Evolutionary conservation across 2,888 invertebrate genomes (phyloP).

Genomic region (Leptinotarsa haldemani): DNA sequence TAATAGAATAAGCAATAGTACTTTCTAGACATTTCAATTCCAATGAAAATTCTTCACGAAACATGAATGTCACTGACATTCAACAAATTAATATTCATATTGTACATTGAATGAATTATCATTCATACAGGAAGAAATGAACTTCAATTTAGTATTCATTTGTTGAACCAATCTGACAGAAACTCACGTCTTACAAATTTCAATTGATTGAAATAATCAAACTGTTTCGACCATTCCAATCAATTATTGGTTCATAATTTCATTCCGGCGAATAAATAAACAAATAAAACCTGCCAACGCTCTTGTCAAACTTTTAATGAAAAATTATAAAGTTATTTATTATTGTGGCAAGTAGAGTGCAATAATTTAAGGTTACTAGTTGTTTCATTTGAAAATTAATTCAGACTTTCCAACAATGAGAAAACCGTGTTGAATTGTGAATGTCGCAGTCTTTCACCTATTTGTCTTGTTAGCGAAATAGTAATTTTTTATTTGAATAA

Average conservation of each 20-base stretch:
- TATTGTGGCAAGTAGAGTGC: background rate
- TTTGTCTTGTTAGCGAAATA: too few relatives aligned
- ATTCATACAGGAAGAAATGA: background rate
- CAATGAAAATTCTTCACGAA: too few relatives aligned
- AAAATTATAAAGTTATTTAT: background rate
- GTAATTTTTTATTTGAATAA: too few relatives aligned
- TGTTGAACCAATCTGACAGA: background rate
- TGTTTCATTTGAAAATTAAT: background rate
- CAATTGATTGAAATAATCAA: conserved; percentile 5
- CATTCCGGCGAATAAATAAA: background rate
- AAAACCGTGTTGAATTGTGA: background rate
- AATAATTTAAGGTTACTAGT: background rate
- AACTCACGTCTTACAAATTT: conserved; percentile 1
- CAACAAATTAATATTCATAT: background rate
- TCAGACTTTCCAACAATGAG: background rate
- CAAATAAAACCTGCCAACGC: background rate
- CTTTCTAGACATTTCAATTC: too few relatives aligned
- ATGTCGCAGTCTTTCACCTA: too few relatives aligned
- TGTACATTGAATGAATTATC: background rate
- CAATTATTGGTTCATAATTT: background rate
- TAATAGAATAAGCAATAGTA: too few relatives aligned
- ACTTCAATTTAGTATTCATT: background rate
- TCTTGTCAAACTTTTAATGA: background rate
- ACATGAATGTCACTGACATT: too few relatives aligned
- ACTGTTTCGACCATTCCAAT: background rate